A percentile compares a stretch with the other conserved stretches of the same genome.
Conservation (phyloP, 2,797 vertebrate species). For the Clarias laeviceps region DNA sequence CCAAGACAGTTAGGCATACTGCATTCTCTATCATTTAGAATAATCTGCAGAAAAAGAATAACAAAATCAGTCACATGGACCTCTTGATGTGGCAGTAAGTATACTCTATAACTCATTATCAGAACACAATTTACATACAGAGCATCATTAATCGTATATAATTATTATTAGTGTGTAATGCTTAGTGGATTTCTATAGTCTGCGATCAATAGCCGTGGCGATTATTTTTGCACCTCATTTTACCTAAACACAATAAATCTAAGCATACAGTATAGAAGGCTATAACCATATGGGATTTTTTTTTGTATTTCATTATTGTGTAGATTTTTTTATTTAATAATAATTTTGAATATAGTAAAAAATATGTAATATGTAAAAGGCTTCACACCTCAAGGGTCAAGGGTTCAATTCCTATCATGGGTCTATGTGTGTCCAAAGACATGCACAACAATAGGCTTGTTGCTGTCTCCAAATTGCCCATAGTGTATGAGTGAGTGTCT, state of each 20-base stretch:
- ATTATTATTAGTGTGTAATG: conserved; percentile 7
- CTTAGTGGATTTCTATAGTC: conserved; percentile 17
- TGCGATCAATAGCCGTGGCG: not conserved
- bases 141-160: conserved; percentile 16
- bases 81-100: conserved; percentile 31
- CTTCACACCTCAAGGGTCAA: too few species aligned
- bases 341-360: too few species aligned
- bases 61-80: conserved; percentile 20
- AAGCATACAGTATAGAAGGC: not conserved
- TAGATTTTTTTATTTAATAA: not conserved
- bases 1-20: conserved; percentile 36
- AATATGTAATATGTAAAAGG: too few species aligned
- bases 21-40: conserved; percentile 46
- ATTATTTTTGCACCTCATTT: not conserved
- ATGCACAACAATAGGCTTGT: too few species aligned
- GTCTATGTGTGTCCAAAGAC: too few species aligned
- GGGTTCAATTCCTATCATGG: too few species aligned
- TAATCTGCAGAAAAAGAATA: conserved; percentile 36
- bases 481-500: too few species aligned
- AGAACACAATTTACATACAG: conserved; percentile 9
- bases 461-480: too few species aligned
- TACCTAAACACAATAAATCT: not conserved
- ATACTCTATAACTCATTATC: conserved; percentile 29
- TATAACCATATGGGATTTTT: conserved; percentile 8
- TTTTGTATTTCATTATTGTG: conserved; percentile 14